Base-by-base conservation (phyloP, 2,888 invertebrate species). In the Perizoma affinitatum region DNA sequence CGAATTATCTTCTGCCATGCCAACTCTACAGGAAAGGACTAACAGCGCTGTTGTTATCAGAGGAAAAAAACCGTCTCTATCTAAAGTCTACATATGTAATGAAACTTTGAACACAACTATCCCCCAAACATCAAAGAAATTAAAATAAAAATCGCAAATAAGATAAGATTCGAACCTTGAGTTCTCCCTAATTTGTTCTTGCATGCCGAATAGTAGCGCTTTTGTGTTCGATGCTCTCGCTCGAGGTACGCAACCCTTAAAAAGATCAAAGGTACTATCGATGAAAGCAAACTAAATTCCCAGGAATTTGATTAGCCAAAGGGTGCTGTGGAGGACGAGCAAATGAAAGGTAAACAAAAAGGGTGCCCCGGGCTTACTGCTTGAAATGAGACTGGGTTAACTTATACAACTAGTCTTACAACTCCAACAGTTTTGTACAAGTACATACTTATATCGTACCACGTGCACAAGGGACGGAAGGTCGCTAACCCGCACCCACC, bases 261-360 rank as follows among this genome's bases (percentile, higher is more conserved):
- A 38, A 38, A 62, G 53, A 62, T 58, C 47, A 69, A 67, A 62
- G 55, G 11, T 42, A 55, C 7, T 48, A 63, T 59, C 44, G 52
- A 55, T 55, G 47, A 58, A 55, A 53, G 51, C 41, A 45, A 61
- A 65, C 45, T n/a, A 46, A 68, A 66, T 64, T 67, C 62, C 52
- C 61, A 62, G 55, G 65, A 65, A 67, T 65, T 58, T 48, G 63
- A 66, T 73, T 73, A 73, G 66, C 72, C 69, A 66, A 73, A 65
- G 55, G 61, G 62, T 53, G 69, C 61, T 61, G 61, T 65, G 65
- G 70, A 71, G 68, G 72, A 71, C 71, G 73, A 73, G 70, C 68
- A 74, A 79, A 79, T 78, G 71, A 78, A 78, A 80, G 61, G 75
- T 76, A 80, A 81, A 82, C 78, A 82, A 70, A 66, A 69, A 67